Evolutionary conservation across 2,113 vertebrate genomes (phyloP).

Genomic region (Ibidorhyncha struthersii): DNA sequence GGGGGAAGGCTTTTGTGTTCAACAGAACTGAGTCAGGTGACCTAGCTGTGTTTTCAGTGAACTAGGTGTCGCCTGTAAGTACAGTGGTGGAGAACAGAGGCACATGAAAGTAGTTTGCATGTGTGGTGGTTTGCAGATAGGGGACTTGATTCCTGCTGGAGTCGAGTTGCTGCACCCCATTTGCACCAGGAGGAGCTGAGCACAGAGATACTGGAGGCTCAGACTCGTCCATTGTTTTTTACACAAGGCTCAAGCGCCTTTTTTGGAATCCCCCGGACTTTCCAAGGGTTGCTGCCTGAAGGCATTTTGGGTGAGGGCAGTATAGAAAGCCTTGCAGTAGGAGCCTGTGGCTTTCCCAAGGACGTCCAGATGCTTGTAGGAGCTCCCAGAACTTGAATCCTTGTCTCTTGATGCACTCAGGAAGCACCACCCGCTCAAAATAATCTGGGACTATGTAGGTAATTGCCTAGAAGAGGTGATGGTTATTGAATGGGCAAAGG

Average conservation of each 20-base stretch:
- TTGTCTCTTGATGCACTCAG: background rate
- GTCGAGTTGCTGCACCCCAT: background rate
- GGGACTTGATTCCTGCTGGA: background rate
- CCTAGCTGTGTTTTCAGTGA: background rate
- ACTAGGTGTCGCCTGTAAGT: fast-evolving
- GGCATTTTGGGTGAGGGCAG: background rate
- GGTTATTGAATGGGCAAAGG: background rate
- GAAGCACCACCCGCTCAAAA: background rate
- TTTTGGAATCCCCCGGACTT: background rate
- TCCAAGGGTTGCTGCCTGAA: background rate
- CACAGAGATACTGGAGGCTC: background rate
- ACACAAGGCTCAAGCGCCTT: fast-evolving
- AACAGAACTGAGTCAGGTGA: background rate
- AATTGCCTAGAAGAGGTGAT: background rate
- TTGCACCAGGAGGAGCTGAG: background rate
- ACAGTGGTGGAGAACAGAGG: background rate
- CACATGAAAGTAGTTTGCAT: background rate
- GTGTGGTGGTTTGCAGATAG: background rate
- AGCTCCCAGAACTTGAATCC: background rate
- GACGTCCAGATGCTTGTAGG: background rate
- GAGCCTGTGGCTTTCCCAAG: background rate
- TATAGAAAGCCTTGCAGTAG: background rate
- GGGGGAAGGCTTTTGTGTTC: background rate
- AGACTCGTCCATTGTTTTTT: fast-evolving
- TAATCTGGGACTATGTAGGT: background rate